These are phyloP conservation scores for Orestias chungarensis DNA, from an alignment of 2,797 vertebrate genomes.

Conservation along the genomic window DNA sequence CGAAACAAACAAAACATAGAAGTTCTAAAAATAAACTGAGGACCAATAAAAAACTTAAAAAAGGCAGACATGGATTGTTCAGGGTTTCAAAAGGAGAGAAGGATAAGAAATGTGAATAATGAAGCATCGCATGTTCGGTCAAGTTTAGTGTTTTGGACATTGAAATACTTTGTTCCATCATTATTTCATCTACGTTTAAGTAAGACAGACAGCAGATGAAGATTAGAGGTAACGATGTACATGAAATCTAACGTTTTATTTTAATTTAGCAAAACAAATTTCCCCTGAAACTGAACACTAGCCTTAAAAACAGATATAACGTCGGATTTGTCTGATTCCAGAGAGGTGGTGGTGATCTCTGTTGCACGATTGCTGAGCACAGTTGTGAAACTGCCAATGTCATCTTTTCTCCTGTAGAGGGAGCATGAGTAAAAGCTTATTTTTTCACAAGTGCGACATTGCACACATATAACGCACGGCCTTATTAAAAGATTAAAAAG, in stretches of 20 bases:
- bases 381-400: slow-evolving; percentile 45
- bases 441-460: slow-evolving; percentile 68
- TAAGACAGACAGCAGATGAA: too few species aligned
- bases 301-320: slow-evolving; percentile 12
- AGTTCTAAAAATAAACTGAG: slow-evolving; percentile 16
- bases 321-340: slow-evolving; percentile 18
- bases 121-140: slow-evolving; percentile 28
- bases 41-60: slow-evolving; percentile 14
- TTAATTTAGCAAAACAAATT: too few species aligned
- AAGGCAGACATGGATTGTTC: slow-evolving; percentile 30
- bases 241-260: slow-evolving; percentile 13
- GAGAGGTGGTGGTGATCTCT: slow-evolving; percentile 10
- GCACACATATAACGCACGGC: slow-evolving; percentile 37
- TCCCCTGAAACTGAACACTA: slow-evolving; percentile 4
- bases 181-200: slow-evolving; percentile 21
- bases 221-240: slow-evolving; percentile 15
- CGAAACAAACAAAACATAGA: slow-evolving; percentile 28
- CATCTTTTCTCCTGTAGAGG: slow-evolving; percentile 26
- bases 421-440: slow-evolving; percentile 24
- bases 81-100: slow-evolving; percentile 9
- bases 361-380: slow-evolving; percentile 2
- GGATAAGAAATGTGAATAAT: slow-evolving; percentile 6
- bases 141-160: slow-evolving; percentile 13
- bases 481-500: slow-evolving; percentile 35
- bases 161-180: slow-evolving; percentile 21